Conservation (phyloP, 37 sponge, comb jelly and placozoan species). For the Spongilla lacustris region DNA sequence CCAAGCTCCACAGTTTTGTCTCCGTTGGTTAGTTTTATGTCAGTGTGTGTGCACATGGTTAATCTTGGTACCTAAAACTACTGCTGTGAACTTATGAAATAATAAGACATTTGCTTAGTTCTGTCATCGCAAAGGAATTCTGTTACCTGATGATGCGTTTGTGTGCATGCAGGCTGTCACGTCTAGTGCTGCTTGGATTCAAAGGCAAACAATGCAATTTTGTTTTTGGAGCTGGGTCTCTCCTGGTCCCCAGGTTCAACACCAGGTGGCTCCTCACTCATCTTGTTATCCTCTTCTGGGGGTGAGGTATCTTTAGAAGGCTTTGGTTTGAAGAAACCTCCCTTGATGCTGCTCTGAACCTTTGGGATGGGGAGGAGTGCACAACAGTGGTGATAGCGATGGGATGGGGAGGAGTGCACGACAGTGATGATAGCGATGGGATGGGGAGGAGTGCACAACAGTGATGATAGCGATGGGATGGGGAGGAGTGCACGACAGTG, state of each 20-base stretch:
- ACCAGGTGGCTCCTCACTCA: background rate
- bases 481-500: too few species aligned
- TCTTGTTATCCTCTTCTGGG: background rate
- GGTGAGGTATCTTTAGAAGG: background rate
- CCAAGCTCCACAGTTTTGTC: background rate
- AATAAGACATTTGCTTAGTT: too few species aligned
- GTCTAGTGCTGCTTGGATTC: background rate
- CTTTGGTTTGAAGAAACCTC: background rate
- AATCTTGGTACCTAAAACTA: too few species aligned
- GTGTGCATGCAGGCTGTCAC: too few species aligned
- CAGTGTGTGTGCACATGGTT: too few species aligned
- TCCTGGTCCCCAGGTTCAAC: background rate
- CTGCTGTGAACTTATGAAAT: too few species aligned
- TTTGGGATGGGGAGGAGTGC: background rate
- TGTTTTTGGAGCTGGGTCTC: background rate
- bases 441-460: background rate
- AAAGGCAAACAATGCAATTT: slow-evolving; percentile 36
- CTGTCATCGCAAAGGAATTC: too few species aligned
- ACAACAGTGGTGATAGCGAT: background rate
- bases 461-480: too few species aligned
- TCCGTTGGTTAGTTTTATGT: too few species aligned
- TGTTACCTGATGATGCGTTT: too few species aligned
- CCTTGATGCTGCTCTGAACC: background rate
- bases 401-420: background rate
- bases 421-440: too few species aligned